Percentiles rank a stretch among this genome's conserved stretches.
Conservation (phyloP, 2,888 invertebrate species). For the Congeria kusceri region DNA sequence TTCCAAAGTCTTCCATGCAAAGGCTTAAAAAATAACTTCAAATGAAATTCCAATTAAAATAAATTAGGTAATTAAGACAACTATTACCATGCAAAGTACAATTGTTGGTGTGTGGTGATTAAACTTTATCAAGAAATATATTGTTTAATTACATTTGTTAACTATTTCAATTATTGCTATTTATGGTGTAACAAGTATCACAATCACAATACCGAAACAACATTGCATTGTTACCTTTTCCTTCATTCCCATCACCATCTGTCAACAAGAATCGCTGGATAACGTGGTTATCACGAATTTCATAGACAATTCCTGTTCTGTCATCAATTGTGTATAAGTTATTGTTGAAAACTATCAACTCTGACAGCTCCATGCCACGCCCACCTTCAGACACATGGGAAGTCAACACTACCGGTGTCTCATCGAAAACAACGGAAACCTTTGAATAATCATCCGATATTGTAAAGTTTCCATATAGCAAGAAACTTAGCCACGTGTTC, state of each 20-base stretch:
- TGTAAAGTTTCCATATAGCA: slow-evolving; percentile 92
- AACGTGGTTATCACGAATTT: slow-evolving; percentile 88
- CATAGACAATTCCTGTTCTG: slow-evolving; percentile 94
- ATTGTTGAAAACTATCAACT: slow-evolving; percentile 96
- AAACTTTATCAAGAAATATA: too few relatives aligned
- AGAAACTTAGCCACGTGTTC: slow-evolving; percentile 92
- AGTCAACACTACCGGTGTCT: slow-evolving; percentile 63
- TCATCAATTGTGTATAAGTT: slow-evolving; percentile 96
- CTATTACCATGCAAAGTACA: too few relatives aligned
- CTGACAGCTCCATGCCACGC: slow-evolving; percentile 98
- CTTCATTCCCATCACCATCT: slow-evolving; percentile 94
- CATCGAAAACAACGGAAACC: slow-evolving; percentile 75
- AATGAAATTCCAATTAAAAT: too few relatives aligned
- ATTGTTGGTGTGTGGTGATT: too few relatives aligned
- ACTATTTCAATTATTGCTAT: too few relatives aligned
- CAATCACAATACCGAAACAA: too few relatives aligned
- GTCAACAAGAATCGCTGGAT: slow-evolving; percentile 90
- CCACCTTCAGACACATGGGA: slow-evolving; percentile 93
- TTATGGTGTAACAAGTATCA: too few relatives aligned
- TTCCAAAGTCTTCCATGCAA: too few relatives aligned
- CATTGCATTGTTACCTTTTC: slow-evolving; percentile 88
- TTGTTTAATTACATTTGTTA: too few relatives aligned
- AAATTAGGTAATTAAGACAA: too few relatives aligned
- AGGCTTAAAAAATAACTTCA: too few relatives aligned
- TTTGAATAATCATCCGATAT: slow-evolving; percentile 87